phyloP scores from a whole-genome alignment of 2,888 invertebrate species.

The Trichopoda pennipes region DNA sequence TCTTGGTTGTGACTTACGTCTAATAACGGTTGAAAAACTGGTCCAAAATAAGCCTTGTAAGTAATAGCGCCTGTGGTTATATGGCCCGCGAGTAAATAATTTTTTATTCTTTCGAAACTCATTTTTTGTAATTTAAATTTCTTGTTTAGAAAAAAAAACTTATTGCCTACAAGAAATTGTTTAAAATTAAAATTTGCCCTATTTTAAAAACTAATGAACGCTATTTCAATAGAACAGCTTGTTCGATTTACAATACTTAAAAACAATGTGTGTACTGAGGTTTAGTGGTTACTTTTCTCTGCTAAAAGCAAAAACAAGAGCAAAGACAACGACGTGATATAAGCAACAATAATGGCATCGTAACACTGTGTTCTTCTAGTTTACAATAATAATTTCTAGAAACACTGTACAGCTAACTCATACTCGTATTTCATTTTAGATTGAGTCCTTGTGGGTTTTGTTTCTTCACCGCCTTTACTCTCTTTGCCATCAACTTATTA shows the following conservation, averaged over 20 bases:
- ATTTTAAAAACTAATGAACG: neutral
- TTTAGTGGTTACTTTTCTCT: conserved; percentile 39
- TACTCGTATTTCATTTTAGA: conserved; percentile 27
- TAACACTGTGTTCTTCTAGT: conserved; percentile 7
- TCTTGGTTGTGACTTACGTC: no score
- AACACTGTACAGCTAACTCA: conserved; percentile 9
- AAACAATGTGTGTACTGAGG: conserved; percentile 36
- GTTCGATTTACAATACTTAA: conserved; percentile 8
- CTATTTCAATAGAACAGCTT: neutral
- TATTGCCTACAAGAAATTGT: no score
- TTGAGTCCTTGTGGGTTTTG: conserved; percentile 58
- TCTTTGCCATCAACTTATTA: conserved; percentile 11
- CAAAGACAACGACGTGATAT: conserved; percentile 42
- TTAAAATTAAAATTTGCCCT: neutral
- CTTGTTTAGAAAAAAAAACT: no score
- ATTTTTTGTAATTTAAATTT: no score
- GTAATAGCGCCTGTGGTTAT: no score
- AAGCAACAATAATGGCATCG: conserved; percentile 20
- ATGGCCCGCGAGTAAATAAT: no score
- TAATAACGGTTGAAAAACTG: no score
- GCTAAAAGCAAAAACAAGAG: conserved; percentile 21
- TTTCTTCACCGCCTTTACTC: conserved; percentile 20
- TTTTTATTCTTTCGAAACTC: no score
- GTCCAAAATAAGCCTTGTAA: no score
- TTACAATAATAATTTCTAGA: conserved; percentile 11